Conservation (phyloP, 2,113 vertebrate species). For the Seriola aureovittata region DNA sequence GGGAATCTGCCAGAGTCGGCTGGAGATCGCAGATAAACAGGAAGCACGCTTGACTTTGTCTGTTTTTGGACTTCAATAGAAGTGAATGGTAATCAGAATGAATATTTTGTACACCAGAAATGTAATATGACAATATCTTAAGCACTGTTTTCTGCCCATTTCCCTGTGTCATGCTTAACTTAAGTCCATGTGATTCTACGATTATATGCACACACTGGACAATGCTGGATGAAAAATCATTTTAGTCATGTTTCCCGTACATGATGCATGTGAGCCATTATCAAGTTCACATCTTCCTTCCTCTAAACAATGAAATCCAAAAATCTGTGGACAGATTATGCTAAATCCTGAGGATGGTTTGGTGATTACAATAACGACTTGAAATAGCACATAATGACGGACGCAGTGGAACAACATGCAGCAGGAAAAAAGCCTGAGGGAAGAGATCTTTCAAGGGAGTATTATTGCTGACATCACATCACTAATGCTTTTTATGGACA, state of each 20-base stretch:
- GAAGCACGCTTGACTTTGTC: neutral
- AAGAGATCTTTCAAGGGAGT: constrained; percentile 49
- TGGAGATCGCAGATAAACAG: neutral
- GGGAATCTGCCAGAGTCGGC: neutral
- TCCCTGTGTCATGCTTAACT: neutral
- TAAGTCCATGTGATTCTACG: constrained; percentile 15
- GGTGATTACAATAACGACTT: constrained; percentile 77
- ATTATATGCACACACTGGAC: constrained; percentile 13
- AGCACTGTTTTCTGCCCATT: neutral
- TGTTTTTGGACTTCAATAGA: neutral
- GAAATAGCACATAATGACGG: constrained; percentile 76
- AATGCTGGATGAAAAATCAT: constrained; percentile 36
- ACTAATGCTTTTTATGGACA: constrained; percentile 63
- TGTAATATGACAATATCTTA: neutral
- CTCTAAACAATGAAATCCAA: constrained; percentile 77
- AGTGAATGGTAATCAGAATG: neutral
- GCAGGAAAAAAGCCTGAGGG: constrained; percentile 69
- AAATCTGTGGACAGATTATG: constrained; percentile 75
- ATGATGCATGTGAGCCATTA: constrained; percentile 66
- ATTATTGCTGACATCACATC: constrained; percentile 69
- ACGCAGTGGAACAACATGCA: constrained; percentile 64
- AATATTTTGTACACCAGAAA: neutral
- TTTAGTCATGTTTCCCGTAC: constrained; percentile 36
- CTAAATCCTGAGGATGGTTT: constrained; percentile 72
- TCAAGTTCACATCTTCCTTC: constrained; percentile 66